These are phyloP conservation scores for Antigone vipio DNA, from an alignment of 2,113 vertebrate species.

Conservation along the genomic window DNA sequence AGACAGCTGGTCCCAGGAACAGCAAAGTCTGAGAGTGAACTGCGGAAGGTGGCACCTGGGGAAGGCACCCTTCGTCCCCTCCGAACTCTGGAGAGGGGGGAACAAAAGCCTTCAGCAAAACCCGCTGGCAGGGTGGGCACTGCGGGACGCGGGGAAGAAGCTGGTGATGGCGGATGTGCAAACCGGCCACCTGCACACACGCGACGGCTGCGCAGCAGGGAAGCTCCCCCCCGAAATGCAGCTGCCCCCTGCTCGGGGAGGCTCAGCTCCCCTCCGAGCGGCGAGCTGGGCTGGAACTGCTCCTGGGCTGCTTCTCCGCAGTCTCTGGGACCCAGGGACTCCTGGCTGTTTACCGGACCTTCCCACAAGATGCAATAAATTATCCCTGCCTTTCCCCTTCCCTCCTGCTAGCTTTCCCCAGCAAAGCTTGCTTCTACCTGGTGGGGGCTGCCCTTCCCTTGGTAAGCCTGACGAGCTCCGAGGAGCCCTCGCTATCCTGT, in stretches of 20 bases:
- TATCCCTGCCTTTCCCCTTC: neutral
- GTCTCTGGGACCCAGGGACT: rapidly evolving
- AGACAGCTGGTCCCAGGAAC: neutral
- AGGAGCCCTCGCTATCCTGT: conserved; percentile 9
- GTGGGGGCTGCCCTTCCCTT: conserved; percentile 34
- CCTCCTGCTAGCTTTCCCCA: neutral
- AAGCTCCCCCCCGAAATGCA: too few relatives aligned
- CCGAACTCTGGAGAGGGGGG: neutral
- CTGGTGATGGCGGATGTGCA: neutral
- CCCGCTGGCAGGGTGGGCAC: neutral
- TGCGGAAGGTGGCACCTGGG: neutral
- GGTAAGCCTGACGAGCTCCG: rapidly evolving
- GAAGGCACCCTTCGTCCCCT: neutral
- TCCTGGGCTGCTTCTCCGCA: rapidly evolving
- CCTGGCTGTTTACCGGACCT: neutral
- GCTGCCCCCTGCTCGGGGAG: neutral
- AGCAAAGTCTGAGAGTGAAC: rapidly evolving
- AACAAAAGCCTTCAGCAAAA: neutral
- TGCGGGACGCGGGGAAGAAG: neutral
- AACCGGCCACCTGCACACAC: rapidly evolving
- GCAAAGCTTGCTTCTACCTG: conserved; percentile 26
- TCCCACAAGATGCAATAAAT: neutral
- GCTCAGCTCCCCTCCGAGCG: neutral
- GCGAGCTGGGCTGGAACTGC: neutral
- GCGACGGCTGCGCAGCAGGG: rapidly evolving